Evolutionary conservation across 2,888 invertebrate genomes (phyloP).

Genomic region (Reticulitermes lucifugus): DNA sequence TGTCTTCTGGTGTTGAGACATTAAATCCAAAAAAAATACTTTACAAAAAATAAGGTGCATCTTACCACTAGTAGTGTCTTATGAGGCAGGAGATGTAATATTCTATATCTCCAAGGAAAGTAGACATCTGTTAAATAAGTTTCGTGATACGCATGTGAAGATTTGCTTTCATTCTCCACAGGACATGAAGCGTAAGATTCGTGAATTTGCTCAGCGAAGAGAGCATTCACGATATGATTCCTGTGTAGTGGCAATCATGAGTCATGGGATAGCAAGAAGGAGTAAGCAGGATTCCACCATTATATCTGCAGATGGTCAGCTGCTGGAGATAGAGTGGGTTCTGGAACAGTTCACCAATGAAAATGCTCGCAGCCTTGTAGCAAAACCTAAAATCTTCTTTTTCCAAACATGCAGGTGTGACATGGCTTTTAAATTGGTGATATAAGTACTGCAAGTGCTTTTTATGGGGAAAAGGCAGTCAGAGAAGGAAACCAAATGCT

Average conservation of each 20-base stretch:
- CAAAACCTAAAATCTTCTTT: constrained; percentile 79
- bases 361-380: constrained; percentile 66
- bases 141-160: too few relatives aligned
- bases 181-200: constrained; percentile 64
- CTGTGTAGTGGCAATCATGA: constrained; percentile 74
- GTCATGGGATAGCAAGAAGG: constrained; percentile 70
- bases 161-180: constrained; percentile 51
- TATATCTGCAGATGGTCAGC: constrained; percentile 69
- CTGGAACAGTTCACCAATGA: constrained; percentile 71
- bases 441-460: too few relatives aligned
- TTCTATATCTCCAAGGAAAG: too few relatives aligned
- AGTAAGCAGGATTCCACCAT: constrained; percentile 69
- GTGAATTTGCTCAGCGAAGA: constrained; percentile 63
- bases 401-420: constrained; percentile 77
- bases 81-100: too few relatives aligned
- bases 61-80: too few relatives aligned
- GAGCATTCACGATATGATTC: constrained; percentile 68
- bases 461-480: too few relatives aligned
- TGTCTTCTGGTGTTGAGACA: too few relatives aligned
- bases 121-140: too few relatives aligned
- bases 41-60: too few relatives aligned
- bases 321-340: constrained; percentile 67
- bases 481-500: too few relatives aligned
- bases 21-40: too few relatives aligned
- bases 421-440: too few relatives aligned